Base-by-base conservation (phyloP, 2,797 vertebrate species). In the Aplochiton taeniatus region DNA sequence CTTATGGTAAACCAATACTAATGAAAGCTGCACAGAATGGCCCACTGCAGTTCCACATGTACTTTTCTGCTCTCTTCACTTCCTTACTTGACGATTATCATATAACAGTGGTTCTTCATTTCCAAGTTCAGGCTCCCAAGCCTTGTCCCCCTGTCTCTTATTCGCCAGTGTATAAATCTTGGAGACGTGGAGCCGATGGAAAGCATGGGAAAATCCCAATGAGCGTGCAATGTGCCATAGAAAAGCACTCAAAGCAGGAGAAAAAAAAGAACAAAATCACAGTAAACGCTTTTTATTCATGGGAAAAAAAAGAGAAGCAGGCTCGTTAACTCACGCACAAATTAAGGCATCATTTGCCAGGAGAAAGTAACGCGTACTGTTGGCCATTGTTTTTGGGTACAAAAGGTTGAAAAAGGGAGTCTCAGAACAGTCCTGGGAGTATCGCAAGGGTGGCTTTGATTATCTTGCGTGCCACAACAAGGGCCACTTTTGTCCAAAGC, bases 301-400 rank as follows among this genome's bases (percentile, higher is more conserved):
- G 88, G 81, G 75, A 81, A 78, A 57, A 85, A 81, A 78, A 57
- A 85, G 82, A 78, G 65, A 69, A 78, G 76, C 77, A 65, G 81
- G 83, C 85, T 89, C 91, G 89, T 91, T 93, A 91, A 91, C 83
- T 88, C 80, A 31, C 31, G 71, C 86, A 90, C 89, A 90, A n/a
- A 89, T 92, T 90, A 92, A 92, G 89, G 90, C 89, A 78, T 92
- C 88, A 91, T 91, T 92, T 91, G 88, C 82, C 80, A 84, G 80
- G 79, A 84, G 73, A 89, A 86, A 82, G 69, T 68, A 72, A 76
- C 66, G 73, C 56, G 74, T 87, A 77, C 71, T 69, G 68, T 63
- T 72, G 54, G 20, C 63, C 79, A 90, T 91, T 92, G 88, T 91
- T 86, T 89, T 85, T 72, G 52, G 45, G 58, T 72, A 92, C 88